Percentiles rank a stretch among this genome's conserved stretches.
phyloP scores from a whole-genome alignment of 2,797 vertebrate species.

The Prionace glauca region DNA sequence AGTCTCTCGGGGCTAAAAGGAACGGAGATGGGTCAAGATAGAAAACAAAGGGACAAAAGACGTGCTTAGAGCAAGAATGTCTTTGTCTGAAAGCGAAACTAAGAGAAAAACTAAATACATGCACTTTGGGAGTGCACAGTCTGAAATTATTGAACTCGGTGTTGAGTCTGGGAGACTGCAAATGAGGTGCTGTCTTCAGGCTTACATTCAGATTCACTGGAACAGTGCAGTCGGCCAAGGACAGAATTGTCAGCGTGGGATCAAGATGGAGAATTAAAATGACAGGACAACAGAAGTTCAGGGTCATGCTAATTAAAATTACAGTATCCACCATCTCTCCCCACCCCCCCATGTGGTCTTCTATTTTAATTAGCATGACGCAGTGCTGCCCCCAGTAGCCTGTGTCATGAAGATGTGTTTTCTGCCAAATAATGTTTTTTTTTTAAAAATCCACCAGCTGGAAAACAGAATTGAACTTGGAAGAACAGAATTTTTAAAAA shows the following conservation, averaged over 20 bases:
- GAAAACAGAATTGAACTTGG: too few relatives aligned
- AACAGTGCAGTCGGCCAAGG: neutral
- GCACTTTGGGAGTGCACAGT: neutral
- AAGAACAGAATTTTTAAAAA: too few relatives aligned
- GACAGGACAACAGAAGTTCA: neutral
- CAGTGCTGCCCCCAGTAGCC: too few relatives aligned
- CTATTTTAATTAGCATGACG: too few relatives aligned
- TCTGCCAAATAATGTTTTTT: too few relatives aligned
- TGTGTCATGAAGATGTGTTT: too few relatives aligned
- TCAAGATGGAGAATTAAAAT: neutral
- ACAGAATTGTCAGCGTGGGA: neutral
- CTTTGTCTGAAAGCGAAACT: neutral
- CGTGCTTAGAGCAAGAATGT: neutral
- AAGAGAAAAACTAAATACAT: neutral
- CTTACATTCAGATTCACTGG: neutral
- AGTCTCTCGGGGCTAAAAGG: neutral
- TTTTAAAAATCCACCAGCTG: too few relatives aligned
- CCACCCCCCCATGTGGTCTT: too few relatives aligned
- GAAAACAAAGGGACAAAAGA: neutral
- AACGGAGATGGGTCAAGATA: neutral
- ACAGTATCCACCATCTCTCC: neutral
- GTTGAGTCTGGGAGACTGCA: neutral
- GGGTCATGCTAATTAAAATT: neutral
- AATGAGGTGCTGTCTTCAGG: neutral
- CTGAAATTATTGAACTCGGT: neutral